Evolutionary conservation across 2,113 vertebrate species (phyloP).

Genomic region (Oncorhynchus nerka): DNA sequence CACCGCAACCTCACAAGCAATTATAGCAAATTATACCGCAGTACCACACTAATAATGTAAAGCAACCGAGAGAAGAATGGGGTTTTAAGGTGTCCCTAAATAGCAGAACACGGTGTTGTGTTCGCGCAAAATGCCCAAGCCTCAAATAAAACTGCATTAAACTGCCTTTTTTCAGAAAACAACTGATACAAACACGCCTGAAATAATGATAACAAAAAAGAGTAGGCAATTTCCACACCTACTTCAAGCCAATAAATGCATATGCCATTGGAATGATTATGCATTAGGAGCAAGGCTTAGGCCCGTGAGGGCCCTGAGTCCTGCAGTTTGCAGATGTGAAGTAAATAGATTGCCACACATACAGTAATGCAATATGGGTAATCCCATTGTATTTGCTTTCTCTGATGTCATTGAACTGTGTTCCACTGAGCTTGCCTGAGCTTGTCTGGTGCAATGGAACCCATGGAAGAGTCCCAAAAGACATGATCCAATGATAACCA

Average conservation of each 20-base stretch:
- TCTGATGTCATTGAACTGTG: no score
- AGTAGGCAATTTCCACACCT: slow-evolving; percentile 27
- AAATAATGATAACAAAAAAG: slow-evolving; percentile 27
- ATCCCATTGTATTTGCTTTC: neutral
- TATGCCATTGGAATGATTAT: slow-evolving; percentile 32
- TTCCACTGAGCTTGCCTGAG: no score
- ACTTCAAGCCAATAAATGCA: slow-evolving; percentile 26
- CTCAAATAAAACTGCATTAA: slow-evolving; percentile 29
- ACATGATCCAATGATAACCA: slow-evolving; percentile 15
- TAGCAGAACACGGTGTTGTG: slow-evolving; percentile 9
- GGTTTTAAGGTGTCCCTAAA: slow-evolving; percentile 16
- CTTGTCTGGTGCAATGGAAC: neutral
- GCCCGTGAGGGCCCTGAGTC: slow-evolving; percentile 24
- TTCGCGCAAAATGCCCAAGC: slow-evolving; percentile 32
- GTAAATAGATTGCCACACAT: slow-evolving; percentile 20
- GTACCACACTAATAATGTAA: slow-evolving; percentile 30
- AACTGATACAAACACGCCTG: neutral
- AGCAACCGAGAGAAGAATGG: slow-evolving; percentile 13
- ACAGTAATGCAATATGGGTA: neutral
- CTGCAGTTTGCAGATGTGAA: slow-evolving; percentile 35
- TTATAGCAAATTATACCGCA: slow-evolving; percentile 36
- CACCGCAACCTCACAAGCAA: slow-evolving; percentile 29
- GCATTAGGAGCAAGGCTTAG: slow-evolving; percentile 24
- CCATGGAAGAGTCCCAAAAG: slow-evolving; percentile 30
- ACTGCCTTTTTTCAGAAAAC: neutral